Base-by-base conservation (phyloP, 2,797 vertebrate genomes). In the Gorsachius magnificus region DNA sequence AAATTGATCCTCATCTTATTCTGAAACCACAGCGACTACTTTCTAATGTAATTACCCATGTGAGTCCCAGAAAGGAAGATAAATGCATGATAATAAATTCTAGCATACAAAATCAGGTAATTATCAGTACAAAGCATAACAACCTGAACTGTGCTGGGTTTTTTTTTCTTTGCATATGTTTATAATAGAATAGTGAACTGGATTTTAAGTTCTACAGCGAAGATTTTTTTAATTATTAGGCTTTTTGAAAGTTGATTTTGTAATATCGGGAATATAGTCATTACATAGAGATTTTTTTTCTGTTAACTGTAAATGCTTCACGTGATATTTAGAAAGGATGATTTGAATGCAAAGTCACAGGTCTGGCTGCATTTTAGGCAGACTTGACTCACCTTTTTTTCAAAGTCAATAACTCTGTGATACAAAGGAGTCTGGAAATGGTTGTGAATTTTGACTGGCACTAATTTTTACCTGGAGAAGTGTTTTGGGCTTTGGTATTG, bases 21-120 rank as follows among this genome's bases (percentile, higher is more conserved):
- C 95, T 92, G 94, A 96, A 98, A 90, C 96, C 77, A 82, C 93
- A 96, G 96, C 90, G 93, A 96, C 87, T 96, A 92, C 95, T 95
- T 97, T 97, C 97, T 98, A 96, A 98, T 98, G 96, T 97, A 98
- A 98, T 98, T 98, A 98, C 97, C 95, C 93, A 95, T 93, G 88
- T 91, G 94, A 97, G 88, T 97, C 83, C 94, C 96, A 96, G 96
- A 97, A 96, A 98, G 94, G 95, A 83, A 92, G 58, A 93, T 46
- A 96, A 98, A 97, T 98, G 97, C 95, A 79, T 72, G 76, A 94
- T 95, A 95, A 97, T 97, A 97, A 98, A 87, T 97, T 85, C 96
- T 98, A 98, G 98, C 98, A 97, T 96, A 89, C 90, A 96, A 93
- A 97, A 98, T 98, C 6, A 14, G 76, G 98, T 98, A 98, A 98